Base-by-base conservation (phyloP, 2,113 vertebrate species). In the Sylvietta virens region DNA sequence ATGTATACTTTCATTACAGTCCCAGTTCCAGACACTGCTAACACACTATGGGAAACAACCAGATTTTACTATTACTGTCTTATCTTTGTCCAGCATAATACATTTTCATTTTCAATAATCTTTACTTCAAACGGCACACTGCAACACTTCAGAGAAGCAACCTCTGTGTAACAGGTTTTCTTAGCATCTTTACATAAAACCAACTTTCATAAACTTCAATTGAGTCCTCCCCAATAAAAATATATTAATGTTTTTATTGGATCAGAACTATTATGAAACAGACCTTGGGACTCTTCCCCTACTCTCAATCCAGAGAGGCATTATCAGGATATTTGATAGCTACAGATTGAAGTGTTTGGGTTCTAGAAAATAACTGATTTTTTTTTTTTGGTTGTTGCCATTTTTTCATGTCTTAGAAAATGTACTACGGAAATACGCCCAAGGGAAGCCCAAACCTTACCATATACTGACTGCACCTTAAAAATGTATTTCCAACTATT, bases 181-280 rank as follows among this genome's bases (percentile, higher is more conserved):
- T 86, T 45, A 80, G 82, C 35, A 90, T 50, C 76, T 94, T 90
- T 70, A 73, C 79, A 80, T 70, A 95, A 94, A 95, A 51, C 7
- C 33, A 82, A 44, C 64, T 80, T 79, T 39, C 85, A 93, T 79
- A 88, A 91, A 78, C 90, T 64, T 85, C 48, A 90, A 92, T 54
- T 0, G 0, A 85, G 61, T 69, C 14, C 14, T 73, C 23, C 42
- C 50, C 88, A 74, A 72, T 79, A 81, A 91, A 94, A 95, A 64
- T 42, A 66, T 64, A 90, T 71, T 90, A 72, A 56, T 3, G 7
- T 62, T 94, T 96, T 91, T 78, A 89, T n/a, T 86, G 77, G 35
- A 72, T 47, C 22, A 88, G 53, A 50, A 77, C 30, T 42, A 79
- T 81, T 50, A 93, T 66, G 67, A 62, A 22, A 71, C 28, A 86